These are phyloP conservation scores for Drosophila paracracens DNA, from an alignment of 2,888 invertebrate species.

Conservation along the genomic window DNA sequence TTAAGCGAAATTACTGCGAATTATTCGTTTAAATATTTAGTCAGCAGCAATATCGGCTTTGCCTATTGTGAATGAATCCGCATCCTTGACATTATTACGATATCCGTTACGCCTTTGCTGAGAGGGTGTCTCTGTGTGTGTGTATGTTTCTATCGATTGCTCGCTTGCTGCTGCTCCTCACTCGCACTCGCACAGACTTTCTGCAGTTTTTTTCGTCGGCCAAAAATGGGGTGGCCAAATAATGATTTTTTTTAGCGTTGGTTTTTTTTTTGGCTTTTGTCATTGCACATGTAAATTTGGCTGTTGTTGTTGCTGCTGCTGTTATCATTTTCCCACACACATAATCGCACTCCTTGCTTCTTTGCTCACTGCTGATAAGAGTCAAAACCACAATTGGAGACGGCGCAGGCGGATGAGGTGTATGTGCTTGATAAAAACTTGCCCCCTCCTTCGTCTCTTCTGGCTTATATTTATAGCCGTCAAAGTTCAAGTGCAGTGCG, in stretches of 20 bases:
- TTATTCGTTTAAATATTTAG: conserved; percentile 67
- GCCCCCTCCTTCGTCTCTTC: neutral
- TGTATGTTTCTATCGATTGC: conserved; percentile 43
- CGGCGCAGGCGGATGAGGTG: conserved; percentile 22
- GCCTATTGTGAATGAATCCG: conserved; percentile 26
- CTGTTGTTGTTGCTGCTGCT: conserved; percentile 14
- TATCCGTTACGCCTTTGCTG: conserved; percentile 34
- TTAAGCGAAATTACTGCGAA: conserved; percentile 53
- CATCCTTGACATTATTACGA: conserved; percentile 54
- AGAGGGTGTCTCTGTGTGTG: neutral
- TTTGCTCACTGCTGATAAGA: conserved; percentile 28
- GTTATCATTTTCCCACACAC: conserved; percentile 52
- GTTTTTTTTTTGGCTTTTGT: conserved; percentile 13
- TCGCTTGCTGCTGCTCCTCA: conserved; percentile 13
- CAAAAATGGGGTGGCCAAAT: conserved; percentile 36
- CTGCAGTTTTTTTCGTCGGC: neutral
- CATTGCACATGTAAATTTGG: conserved; percentile 34
- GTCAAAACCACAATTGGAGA: conserved; percentile 1
- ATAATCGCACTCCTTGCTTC: neutral
- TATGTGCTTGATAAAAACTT: conserved; percentile 31
- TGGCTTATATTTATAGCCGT: conserved; percentile 46
- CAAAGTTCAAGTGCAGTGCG: conserved; percentile 54
- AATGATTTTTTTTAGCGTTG: conserved; percentile 6
- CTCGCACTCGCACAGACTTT: conserved; percentile 6
- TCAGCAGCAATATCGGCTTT: conserved; percentile 11